Conservation (phyloP, 2,888 invertebrate genomes). For the Punctoribates punctum region DNA sequence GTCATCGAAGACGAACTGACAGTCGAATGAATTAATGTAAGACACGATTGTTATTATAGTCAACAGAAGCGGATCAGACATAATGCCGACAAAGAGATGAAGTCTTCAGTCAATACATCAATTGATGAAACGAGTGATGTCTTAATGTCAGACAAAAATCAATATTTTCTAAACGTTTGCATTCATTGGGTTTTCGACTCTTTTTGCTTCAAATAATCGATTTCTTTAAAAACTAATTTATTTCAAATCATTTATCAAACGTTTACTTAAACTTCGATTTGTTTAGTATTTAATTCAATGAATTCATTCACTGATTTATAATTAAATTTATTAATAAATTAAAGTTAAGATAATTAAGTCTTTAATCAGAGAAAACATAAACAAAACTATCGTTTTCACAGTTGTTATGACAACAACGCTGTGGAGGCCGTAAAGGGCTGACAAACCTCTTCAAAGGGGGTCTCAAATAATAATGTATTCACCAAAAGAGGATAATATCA, state of each 20-base stretch:
- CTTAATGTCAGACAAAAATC: too few species aligned
- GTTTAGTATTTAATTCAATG: too few species aligned
- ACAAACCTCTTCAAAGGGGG: too few species aligned
- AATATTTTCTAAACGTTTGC: too few species aligned
- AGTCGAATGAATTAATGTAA: conserved; percentile 84
- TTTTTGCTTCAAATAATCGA: too few species aligned
- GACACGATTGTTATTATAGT: conserved; percentile 47
- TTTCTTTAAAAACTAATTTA: too few species aligned
- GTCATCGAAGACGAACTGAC: conserved; percentile 94
- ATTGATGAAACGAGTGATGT: not conserved
- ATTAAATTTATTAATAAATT: not conserved
- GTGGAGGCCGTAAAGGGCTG: not conserved
- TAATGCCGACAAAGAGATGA: not conserved
- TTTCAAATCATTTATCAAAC: too few species aligned
- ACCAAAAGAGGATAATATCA: too few species aligned
- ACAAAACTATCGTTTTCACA: not conserved
- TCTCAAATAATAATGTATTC: too few species aligned
- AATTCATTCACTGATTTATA: not conserved
- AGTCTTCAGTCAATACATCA: not conserved
- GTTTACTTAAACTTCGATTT: too few species aligned
- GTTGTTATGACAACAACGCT: not conserved
- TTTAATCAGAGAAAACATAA: not conserved
- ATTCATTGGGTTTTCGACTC: too few species aligned
- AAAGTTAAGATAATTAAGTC: not conserved
- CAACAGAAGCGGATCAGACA: conserved; percentile 11